Evolutionary conservation across 2,113 vertebrate genomes (phyloP).

Genomic region (Mola mola): DNA sequence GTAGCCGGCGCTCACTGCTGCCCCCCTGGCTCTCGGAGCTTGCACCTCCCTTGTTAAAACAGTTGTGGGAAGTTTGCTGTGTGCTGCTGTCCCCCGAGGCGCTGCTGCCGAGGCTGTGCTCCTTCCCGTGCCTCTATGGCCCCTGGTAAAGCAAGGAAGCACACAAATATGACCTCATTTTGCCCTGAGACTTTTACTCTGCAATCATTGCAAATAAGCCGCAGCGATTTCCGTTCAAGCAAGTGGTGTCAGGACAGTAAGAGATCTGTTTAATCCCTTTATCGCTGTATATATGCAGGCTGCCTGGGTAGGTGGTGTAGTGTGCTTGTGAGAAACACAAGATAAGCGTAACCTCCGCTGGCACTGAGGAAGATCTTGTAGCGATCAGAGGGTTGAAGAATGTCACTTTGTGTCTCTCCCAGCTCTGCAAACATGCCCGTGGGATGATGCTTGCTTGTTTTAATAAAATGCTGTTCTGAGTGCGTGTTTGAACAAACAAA

Average conservation of each 20-base stretch:
- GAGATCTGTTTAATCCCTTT: conserved; percentile 38
- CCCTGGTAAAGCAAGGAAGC: conserved; percentile 77
- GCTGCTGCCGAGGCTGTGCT: conserved; percentile 82
- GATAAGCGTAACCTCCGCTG: conserved; percentile 40
- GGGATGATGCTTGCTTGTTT: conserved; percentile 39
- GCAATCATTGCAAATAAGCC: conserved; percentile 6
- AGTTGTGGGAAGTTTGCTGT: conserved; percentile 84
- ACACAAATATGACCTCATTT: conserved; percentile 24
- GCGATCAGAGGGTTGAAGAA: conserved; percentile 34
- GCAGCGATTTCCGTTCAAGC: conserved; percentile 2
- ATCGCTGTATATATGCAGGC: conserved; percentile 23
- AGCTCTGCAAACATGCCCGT: conserved; percentile 40
- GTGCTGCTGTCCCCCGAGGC: conserved; percentile 85
- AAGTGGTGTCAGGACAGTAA: conserved; percentile 25
- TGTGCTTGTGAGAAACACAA: conserved; percentile 25
- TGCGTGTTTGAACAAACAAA: conserved; percentile 23
- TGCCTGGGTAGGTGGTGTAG: conserved; percentile 25
- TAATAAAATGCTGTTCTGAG: conserved; percentile 27
- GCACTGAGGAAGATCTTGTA: conserved; percentile 34
- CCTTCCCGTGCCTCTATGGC: conserved; percentile 89
- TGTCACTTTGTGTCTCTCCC: conserved; percentile 50
- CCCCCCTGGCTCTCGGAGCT: conserved; percentile 82
- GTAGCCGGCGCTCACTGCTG: conserved; percentile 84
- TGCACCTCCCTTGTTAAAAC: conserved; percentile 86
- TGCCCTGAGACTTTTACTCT: conserved; percentile 4